A percentile compares a stretch with the other conserved stretches of the same genome.
Evolutionary conservation across 2,888 invertebrate genomes (phyloP).

Genomic region (Drosophila macrospina): DNA sequence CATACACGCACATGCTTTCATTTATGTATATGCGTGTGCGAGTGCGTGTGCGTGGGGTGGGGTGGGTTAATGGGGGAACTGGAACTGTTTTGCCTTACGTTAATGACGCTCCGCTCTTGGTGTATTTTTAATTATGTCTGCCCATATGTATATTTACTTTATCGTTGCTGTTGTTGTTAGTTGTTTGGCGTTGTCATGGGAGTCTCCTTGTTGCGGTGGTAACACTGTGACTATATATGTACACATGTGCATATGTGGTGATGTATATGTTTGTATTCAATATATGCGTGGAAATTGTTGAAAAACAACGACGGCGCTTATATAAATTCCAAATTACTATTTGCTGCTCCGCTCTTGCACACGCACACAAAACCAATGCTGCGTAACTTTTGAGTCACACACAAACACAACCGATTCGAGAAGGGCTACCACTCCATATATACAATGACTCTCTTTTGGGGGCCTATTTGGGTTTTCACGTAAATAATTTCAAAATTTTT

Average conservation of each 20-base stretch:
- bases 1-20: conserved; percentile 41
- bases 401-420: conserved; percentile 32
- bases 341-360: conserved; percentile 37
- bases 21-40: conserved; percentile 27
- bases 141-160: conserved; percentile 65
- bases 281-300: conserved; percentile 54
- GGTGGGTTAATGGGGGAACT: conserved; percentile 43
- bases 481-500: conserved; percentile 52
- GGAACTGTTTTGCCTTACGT: conserved; percentile 42
- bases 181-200: conserved; percentile 68
- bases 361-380: conserved; percentile 40
- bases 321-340: conserved; percentile 67
- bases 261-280: conserved; percentile 23
- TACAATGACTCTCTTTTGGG: conserved; percentile 16
- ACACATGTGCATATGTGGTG: conserved; percentile 14
- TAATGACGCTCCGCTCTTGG: conserved; percentile 55
- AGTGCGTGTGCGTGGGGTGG: conserved; percentile 25
- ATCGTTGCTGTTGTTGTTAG: conserved; percentile 39
- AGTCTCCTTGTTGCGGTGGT: conserved; percentile 51
- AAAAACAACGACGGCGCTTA: conserved; percentile 63
- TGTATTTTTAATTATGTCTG: conserved; percentile 69
- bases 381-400: conserved; percentile 46
- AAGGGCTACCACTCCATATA: conserved; percentile 22
- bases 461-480: conserved; percentile 33
- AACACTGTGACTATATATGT: conserved; percentile 31